Evolutionary conservation across 2,797 vertebrate genomes (phyloP).

Genomic region (Streptopelia turtur): DNA sequence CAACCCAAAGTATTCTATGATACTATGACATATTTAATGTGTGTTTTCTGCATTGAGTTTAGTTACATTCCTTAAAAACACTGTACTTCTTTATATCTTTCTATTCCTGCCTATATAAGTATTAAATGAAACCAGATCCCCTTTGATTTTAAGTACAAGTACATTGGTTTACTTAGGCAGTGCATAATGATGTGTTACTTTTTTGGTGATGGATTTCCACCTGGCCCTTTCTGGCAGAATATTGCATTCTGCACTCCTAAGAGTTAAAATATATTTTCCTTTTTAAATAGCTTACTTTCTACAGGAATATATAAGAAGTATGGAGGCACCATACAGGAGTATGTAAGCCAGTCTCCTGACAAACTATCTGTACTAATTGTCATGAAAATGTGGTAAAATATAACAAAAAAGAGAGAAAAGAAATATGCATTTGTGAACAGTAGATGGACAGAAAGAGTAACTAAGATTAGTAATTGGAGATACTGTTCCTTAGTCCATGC

Average conservation of each 20-base stretch:
- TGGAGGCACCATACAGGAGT: neutral
- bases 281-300: neutral
- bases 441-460: neutral
- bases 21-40: neutral
- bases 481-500: neutral
- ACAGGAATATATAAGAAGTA: neutral
- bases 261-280: neutral
- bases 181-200: neutral
- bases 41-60: neutral
- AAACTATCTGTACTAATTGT: neutral
- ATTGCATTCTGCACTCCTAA: neutral
- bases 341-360: neutral
- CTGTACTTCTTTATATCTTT: neutral
- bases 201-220: neutral
- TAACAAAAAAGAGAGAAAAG: neutral
- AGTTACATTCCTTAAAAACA: neutral
- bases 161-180: neutral
- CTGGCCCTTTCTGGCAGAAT: neutral
- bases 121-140: neutral
- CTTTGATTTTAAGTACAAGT: slow-evolving; percentile 18
- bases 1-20: too few relatives aligned
- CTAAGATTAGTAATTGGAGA: neutral
- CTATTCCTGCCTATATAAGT: neutral
- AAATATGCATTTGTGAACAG: neutral
- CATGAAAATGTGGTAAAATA: neutral